A percentile compares a stretch with the other conserved stretches of the same genome.
Evolutionary conservation across 37 sponge, comb jelly and placozoan genomes (phyloP).

Genomic region (Axinella damicornis): DNA sequence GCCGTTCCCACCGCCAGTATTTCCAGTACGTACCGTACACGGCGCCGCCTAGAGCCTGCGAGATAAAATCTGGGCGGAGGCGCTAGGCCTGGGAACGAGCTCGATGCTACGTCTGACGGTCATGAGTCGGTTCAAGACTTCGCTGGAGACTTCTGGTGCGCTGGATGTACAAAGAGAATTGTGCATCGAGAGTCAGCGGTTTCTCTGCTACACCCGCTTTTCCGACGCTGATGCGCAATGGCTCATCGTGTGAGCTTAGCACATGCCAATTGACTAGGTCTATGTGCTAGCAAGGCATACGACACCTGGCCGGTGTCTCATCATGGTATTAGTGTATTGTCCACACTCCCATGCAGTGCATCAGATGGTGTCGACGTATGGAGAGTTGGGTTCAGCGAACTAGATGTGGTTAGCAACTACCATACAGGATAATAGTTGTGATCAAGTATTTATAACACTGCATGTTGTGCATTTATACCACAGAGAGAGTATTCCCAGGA

Average conservation of each 20-base stretch:
- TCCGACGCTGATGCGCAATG: slow-evolving; percentile 13
- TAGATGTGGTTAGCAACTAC: slow-evolving; percentile 40
- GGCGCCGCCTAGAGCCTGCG: no score
- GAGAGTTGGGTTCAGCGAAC: slow-evolving; percentile 29
- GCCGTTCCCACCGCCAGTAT: no score
- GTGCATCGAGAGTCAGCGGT: not conserved
- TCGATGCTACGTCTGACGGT: no score
- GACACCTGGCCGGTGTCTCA: no score
- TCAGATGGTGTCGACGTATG: slow-evolving; percentile 48
- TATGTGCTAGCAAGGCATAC: not conserved
- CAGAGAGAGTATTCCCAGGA: slow-evolving; percentile 8
- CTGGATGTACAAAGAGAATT: slow-evolving; percentile 22
- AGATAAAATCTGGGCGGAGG: no score
- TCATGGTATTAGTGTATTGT: not conserved
- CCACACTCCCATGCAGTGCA: not conserved
- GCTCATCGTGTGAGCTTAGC: slow-evolving; percentile 37
- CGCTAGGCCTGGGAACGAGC: no score
- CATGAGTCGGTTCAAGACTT: slow-evolving; percentile 1
- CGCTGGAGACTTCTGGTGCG: slow-evolving; percentile 13
- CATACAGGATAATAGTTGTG: no score
- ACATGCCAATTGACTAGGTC: no score
- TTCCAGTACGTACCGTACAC: no score
- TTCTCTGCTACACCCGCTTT: slow-evolving; percentile 26
- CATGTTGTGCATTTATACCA: not conserved
- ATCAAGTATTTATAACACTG: no score